Evolutionary conservation across 1,140 invertebrate genomes (phyloP).

Genomic region (Lepidurus couesii): DNA sequence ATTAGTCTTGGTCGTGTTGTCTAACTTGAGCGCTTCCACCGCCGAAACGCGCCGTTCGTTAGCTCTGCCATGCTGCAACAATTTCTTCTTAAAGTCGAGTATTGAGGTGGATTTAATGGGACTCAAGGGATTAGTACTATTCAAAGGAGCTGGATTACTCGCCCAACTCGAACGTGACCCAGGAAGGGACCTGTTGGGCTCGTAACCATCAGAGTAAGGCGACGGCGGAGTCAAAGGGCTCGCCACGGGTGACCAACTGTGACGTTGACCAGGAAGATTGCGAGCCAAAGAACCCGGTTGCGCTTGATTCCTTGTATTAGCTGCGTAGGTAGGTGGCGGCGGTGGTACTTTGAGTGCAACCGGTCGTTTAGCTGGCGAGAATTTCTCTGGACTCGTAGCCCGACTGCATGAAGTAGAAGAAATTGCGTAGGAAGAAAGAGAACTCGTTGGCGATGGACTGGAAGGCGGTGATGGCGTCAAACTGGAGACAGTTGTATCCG

Average conservation of each 20-base stretch:
- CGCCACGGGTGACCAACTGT: constrained; percentile 52
- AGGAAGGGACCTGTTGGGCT: constrained; percentile 37
- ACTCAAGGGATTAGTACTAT: constrained; percentile 47
- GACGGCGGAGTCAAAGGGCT: constrained; percentile 35
- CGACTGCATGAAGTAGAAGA: background rate
- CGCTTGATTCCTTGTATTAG: background rate
- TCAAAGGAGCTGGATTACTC: constrained; percentile 49
- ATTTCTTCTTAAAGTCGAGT: constrained; percentile 69
- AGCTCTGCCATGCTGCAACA: constrained; percentile 66
- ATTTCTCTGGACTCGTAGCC: background rate
- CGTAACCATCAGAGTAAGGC: constrained; percentile 30
- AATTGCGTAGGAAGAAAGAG: background rate
- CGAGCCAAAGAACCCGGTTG: background rate
- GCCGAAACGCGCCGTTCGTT: constrained; percentile 63
- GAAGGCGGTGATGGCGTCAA: background rate
- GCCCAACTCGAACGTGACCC: constrained; percentile 46
- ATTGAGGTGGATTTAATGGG: constrained; percentile 44
- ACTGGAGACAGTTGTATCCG: background rate
- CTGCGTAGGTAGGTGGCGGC: background rate
- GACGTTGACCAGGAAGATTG: constrained; percentile 43
- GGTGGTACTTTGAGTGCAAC: background rate
- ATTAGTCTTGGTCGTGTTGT: constrained; percentile 43
- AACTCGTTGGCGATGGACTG: background rate
- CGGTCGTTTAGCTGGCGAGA: background rate
- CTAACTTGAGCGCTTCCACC: constrained; percentile 71